These are phyloP conservation scores for Himalopsyche phryganea DNA, from an alignment of 1,140 invertebrate genomes.

Conservation along the genomic window DNA sequence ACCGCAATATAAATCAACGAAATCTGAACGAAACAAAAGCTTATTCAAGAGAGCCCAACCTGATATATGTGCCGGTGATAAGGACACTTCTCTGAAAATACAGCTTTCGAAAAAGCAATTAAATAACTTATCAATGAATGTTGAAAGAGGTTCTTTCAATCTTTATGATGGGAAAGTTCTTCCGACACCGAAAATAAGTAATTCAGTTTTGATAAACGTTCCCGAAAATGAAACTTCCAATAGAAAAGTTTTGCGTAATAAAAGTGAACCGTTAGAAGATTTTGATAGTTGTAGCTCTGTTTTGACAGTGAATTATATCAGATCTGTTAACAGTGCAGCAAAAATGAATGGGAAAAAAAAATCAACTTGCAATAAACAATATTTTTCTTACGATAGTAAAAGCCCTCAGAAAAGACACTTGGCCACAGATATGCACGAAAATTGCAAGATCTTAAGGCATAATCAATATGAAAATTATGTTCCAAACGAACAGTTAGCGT, in stretches of 20 bases:
- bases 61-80: too few relatives aligned
- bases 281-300: conserved; percentile 28
- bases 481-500: neutral
- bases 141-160: neutral
- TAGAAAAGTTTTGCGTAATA: neutral
- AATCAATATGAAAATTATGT: neutral
- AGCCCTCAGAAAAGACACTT: neutral
- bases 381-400: neutral
- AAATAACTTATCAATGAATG: neutral
- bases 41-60: too few relatives aligned
- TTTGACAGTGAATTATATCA: conserved; percentile 27
- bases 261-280: conserved; percentile 8
- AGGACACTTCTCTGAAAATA: neutral
- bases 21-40: neutral
- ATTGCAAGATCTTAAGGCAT: neutral
- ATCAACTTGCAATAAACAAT: neutral
- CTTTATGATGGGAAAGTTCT: neutral
- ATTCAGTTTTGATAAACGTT: neutral
- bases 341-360: conserved; percentile 11
- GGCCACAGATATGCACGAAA: neutral
- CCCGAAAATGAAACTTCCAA: neutral
- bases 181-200: neutral
- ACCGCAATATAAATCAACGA: too few relatives aligned
- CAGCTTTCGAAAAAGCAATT: neutral
- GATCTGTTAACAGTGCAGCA: conserved; percentile 21